phyloP scores from a whole-genome alignment of 2,888 invertebrate genomes.

The Cheilosia vulpina region DNA sequence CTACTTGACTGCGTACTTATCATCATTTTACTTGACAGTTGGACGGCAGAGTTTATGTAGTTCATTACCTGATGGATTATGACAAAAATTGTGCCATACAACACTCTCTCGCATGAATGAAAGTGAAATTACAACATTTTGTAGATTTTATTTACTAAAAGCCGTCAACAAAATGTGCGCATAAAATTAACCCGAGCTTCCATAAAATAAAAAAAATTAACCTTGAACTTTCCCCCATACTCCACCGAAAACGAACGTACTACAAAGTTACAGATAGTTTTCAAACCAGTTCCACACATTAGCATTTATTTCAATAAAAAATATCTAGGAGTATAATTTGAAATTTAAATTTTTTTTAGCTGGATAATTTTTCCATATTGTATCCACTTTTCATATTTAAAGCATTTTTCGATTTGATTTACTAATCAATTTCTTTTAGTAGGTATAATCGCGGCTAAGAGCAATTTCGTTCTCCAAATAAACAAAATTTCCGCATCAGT shows the following conservation, averaged over 20 bases:
- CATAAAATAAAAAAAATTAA: conserved; percentile 36
- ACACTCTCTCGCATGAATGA: conserved; percentile 35
- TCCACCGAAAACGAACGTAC: conserved; percentile 22
- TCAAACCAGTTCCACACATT: conserved; percentile 5
- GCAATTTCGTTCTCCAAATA: conserved; percentile 22
- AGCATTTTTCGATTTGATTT: background rate
- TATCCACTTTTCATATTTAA: background rate
- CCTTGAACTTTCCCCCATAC: conserved; percentile 55
- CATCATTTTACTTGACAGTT: conserved; percentile 10
- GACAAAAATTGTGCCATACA: conserved; percentile 2
- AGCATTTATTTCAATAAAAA: conserved; percentile 23
- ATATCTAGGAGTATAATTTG: background rate
- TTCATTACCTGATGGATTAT: conserved; percentile 5
- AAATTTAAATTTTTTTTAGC: no score
- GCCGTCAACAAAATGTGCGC: conserved; percentile 25
- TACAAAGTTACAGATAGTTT: background rate
- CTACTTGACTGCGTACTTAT: conserved; percentile 15
- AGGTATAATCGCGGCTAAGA: background rate
- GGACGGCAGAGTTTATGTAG: conserved; percentile 23
- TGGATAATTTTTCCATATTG: background rate
- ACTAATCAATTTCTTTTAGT: background rate
- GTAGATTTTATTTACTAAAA: background rate
- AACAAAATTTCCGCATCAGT: background rate
- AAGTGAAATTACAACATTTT: conserved; percentile 42
- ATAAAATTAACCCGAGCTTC: conserved; percentile 19